Base-by-base conservation (phyloP, 2,113 vertebrate species). In the Crotalus tigris region DNA sequence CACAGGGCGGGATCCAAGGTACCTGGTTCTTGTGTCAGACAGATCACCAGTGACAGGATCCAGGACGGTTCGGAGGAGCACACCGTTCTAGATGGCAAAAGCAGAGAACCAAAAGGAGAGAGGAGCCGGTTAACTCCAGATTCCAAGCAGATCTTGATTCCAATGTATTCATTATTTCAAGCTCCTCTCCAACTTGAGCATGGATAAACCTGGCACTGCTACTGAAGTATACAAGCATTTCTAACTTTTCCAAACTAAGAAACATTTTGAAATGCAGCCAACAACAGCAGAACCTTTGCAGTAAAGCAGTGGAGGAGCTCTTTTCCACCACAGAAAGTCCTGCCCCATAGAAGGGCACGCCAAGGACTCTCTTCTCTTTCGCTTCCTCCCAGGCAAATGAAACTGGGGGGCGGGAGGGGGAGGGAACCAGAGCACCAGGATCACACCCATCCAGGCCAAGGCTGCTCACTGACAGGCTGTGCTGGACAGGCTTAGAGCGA, bases 21-120 rank as follows among this genome's bases (percentile, higher is more conserved):
- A 99, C 5, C 99, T 97, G 85, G 99, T 99, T 88, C 99, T 98
- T 87, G 99, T 99, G 57, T 99, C 99, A 0, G 99, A 99, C 24
- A 99, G 97, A 91, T 99, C 99, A 0, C 99, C 99, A 0, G 99
- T 99, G 53, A 99, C 99, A 3, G 99, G 99, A 90, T 99, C 99
- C 95, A 99, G 95, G 39, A 99, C 99, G 0, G 99, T 99, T 94
- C 99, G 97, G 93, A 99, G 97, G 94, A 99, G 96, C 89, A 99
- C 99, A 87, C 99, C 99, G 0, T 99, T 99, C 99, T 99, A 86
- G 88, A 91, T 21, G 4, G 12, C 4, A 17, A 58, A 23, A 26
- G 17, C 19, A 87, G 33, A n/a, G 87, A 54, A 29, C 33, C 4
- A 17, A 58, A 23, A 26, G 17, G 10, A 64, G 33, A n/a, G 69